Conservation (phyloP, 2,113 vertebrate genomes). For the Emydura subglobosa region DNA sequence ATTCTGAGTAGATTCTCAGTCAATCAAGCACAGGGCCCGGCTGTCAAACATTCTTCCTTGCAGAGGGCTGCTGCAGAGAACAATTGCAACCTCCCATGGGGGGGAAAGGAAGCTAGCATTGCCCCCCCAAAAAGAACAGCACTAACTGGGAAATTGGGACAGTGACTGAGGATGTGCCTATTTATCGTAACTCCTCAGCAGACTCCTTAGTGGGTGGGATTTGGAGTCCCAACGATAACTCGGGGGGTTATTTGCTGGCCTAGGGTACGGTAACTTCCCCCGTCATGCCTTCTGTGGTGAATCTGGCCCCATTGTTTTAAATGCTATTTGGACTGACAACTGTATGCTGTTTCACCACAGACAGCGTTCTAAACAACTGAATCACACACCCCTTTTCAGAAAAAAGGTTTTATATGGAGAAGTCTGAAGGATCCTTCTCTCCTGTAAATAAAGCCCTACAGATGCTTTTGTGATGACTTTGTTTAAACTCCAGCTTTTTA, state of each 20-base stretch:
- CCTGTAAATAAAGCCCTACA: not conserved
- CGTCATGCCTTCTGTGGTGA: not conserved
- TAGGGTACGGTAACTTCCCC: not conserved
- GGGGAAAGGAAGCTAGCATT: not conserved
- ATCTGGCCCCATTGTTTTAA: not conserved
- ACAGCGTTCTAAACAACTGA: not conserved
- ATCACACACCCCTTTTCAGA: not conserved
- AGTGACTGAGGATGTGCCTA: not conserved
- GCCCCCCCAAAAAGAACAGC: rapidly evolving
- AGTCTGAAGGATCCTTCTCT: not conserved
- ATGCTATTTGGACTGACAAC: not conserved
- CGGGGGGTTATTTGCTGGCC: not conserved
- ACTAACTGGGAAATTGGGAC: rapidly evolving
- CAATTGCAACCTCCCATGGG: not conserved
- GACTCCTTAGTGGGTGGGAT: not conserved
- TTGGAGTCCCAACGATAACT: not conserved
- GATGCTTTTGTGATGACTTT: not conserved
- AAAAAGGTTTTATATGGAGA: not conserved
- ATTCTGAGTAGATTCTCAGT: not conserved
- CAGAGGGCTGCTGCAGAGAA: not conserved
- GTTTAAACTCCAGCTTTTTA: conserved; percentile 22
- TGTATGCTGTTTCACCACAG: not conserved
- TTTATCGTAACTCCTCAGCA: not conserved
- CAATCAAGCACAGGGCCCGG: not conserved
- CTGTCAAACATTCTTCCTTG: not conserved